A percentile compares a stretch with the other conserved stretches of the same genome.
phyloP scores from a whole-genome alignment of 2,888 invertebrate genomes.

The Sinopyrophorus schimmeli region DNA sequence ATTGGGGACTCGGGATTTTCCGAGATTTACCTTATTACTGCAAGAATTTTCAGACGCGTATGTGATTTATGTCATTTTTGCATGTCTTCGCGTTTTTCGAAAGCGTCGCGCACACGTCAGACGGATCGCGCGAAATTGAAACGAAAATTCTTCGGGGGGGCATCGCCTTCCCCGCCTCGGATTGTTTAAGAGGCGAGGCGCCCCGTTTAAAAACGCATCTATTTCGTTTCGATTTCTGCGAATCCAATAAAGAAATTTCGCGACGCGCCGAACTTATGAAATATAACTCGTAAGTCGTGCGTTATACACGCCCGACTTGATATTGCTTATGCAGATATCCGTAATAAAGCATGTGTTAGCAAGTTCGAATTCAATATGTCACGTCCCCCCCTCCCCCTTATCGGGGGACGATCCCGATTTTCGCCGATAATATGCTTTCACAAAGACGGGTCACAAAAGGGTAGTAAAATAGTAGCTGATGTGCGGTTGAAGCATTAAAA shows the following conservation, averaged over 20 bases:
- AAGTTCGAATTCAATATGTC: conserved; percentile 39
- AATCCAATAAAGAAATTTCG: conserved; percentile 35
- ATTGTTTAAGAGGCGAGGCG: neutral
- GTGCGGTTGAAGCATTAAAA: conserved; percentile 13
- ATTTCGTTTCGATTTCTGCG: conserved; percentile 2
- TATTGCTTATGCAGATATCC: conserved; percentile 39
- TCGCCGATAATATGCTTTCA: conserved; percentile 24
- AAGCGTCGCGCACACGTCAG: conserved; percentile 23
- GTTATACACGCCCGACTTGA: conserved; percentile 33
- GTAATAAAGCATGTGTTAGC: conserved; percentile 39
- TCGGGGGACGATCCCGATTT: conserved; percentile 20
- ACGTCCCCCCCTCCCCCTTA: conserved; percentile 28
- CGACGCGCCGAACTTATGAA: conserved; percentile 39
- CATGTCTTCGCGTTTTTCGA: conserved; percentile 23
- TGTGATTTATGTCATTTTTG: conserved; percentile 30
- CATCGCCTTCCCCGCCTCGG: neutral
- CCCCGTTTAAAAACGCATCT: neutral
- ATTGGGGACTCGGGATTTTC: conserved; percentile 31
- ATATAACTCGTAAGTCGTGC: conserved; percentile 34
- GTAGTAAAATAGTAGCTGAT: conserved; percentile 19
- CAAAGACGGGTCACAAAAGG: conserved; percentile 22
- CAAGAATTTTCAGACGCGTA: conserved; percentile 30
- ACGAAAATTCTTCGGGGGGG: conserved; percentile 6
- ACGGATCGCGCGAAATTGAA: conserved; percentile 20
- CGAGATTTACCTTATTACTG: conserved; percentile 37